phyloP scores from a whole-genome alignment of 2,797 vertebrate species.

The Rhynchotus rufescens region DNA sequence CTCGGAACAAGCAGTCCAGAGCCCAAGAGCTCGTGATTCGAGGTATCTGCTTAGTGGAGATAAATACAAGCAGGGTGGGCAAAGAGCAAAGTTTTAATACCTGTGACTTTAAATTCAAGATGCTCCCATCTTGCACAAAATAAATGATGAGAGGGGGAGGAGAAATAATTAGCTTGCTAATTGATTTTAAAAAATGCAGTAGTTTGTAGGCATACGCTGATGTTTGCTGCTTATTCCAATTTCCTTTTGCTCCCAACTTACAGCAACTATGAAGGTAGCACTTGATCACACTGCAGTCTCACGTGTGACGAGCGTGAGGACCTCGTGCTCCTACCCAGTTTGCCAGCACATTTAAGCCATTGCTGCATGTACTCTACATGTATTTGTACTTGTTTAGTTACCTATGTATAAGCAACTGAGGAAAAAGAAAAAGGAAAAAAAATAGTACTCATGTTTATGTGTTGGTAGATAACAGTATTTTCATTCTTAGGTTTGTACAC shows the following conservation, averaged over 20 bases:
- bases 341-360: constrained; percentile 31
- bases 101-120: constrained; percentile 41
- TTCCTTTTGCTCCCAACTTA: not conserved
- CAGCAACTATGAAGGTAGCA: not conserved
- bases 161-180: constrained; percentile 57
- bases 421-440: not conserved
- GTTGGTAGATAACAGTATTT: not conserved
- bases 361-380: not conserved
- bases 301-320: not conserved
- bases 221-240: not conserved
- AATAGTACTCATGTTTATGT: not conserved
- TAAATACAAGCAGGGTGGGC: constrained; percentile 56
- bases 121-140: not conserved
- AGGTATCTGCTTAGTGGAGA: constrained; percentile 53
- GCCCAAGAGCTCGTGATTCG: constrained; percentile 31
- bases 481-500: not conserved
- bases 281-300: constrained; percentile 30
- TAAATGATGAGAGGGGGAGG: constrained; percentile 13
- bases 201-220: not conserved
- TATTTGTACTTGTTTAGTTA: not conserved
- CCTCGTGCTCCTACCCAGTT: not conserved
- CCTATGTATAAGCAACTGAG: not conserved
- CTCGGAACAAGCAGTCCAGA: constrained; percentile 45
- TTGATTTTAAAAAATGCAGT: constrained; percentile 37
- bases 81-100: constrained; percentile 59